Base-by-base conservation (phyloP, 2,113 vertebrate species). In the Prunella himalayana region DNA sequence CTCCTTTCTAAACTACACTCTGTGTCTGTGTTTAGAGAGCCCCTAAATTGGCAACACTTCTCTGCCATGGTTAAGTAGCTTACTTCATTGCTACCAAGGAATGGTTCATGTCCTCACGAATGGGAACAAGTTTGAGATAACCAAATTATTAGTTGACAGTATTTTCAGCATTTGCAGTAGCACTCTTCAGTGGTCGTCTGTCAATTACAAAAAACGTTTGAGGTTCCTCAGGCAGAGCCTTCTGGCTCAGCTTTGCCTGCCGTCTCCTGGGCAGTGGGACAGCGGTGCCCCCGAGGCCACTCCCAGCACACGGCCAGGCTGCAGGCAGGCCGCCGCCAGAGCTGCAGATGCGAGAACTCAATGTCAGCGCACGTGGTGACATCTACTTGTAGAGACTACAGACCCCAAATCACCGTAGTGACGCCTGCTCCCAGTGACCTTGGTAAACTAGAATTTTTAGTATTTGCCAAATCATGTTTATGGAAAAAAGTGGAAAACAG, bases 231-330 rank as follows among this genome's bases (percentile, higher is more conserved):
- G 19, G 45, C 27, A 47, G 37, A 30, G 21, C 10, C 0, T 12
- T 59, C 42, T 39, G 31, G 23, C 12, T 13, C 33, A 14, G 20
- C 49, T 47, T 42, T 27, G 27, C 49, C 7, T 30, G 28, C 24
- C 1, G 0, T 4, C 16, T 23, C 23, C 31, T 16, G 51, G 11
- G 59, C 45, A 10, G 25, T 1, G 1, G 21, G 15, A 37, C 19
- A 12, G 51, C 0, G 3, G 13, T 6, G 42, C 2, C 8, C 2
- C n/a, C 0, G 0, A 5, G 47, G 39, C 16, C 18, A 2, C 3
- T 10, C 4, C 7, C 15, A 2, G 15, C 1, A 24, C 1, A 9
- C 5, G 39, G 21, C 39, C 19, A 8, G 22, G 37, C 60, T 28
- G 19, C 2, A 1, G 33, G 28, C 16, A 10, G 37, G 44, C 23